Evolutionary conservation across 2,888 invertebrate genomes (phyloP), one percentile per base, ranked within the genome.

Genomic region (Polymixis lichenea): DNA sequence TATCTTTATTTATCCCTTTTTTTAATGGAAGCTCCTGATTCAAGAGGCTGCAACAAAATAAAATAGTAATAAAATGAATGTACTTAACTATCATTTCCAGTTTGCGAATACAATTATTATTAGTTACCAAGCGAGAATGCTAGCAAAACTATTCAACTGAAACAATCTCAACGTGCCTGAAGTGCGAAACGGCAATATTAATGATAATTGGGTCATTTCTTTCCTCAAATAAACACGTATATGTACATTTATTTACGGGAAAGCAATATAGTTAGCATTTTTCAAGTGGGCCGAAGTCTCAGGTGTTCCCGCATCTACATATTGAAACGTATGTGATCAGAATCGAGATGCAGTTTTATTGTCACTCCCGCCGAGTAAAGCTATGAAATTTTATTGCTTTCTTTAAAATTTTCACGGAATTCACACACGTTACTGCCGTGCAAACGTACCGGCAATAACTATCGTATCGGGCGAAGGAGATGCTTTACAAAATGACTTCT

Each of bases 311-410:
- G 91, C 91, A 93, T 94, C 93, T 94, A 95, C 95, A 95, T 95
- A 96, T 95, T 91, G 95, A 92, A 94, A 93, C 92, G 94, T 91
- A 92, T 95, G 95, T 95, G 95, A 95, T 95, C 95, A 93, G 96
- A 95, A 96, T 95, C 93, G 95, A 93, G 93, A 95, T 95, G 96
- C 95, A 96, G 91, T 95, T 96, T 96, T 96, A 96, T 95, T 95
- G 95, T 95, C 94, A 94, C 92, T 92, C 89, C 89, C 90, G 89
- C 86, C 91, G 93, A 93, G 93, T 93, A 91, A 90, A 91, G 93
- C 92, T 90, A 94, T 94, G 92, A 94, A 94, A 94, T 94, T 93
- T 95, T 94, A 95, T 93, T 92, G 90, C 89, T 91, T 90, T 81
- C 91, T 90, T 91, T 91, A 92, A 92, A 92, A 89, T 89, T 91